A percentile compares a stretch with the other conserved stretches of the same genome.
These are phyloP conservation scores for Dendroctonus valens DNA, from an alignment of 1,140 invertebrate genomes.

Conservation along the genomic window DNA sequence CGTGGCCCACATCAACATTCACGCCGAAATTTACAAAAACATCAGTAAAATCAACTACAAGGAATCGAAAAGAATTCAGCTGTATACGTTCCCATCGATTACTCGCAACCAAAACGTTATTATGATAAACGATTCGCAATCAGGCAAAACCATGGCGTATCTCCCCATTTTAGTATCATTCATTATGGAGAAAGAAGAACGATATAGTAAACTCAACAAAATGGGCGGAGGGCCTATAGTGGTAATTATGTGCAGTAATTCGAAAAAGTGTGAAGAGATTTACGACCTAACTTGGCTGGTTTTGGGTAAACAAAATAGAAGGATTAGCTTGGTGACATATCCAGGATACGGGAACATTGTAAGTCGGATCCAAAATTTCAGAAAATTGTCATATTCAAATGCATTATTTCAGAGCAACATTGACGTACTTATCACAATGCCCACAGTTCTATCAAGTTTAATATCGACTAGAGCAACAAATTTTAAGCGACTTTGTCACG, in stretches of 20 bases:
- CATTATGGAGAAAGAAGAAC: conserved; percentile 45
- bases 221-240: conserved; percentile 39
- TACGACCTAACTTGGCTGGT: conserved; percentile 35
- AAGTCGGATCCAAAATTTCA: conserved; percentile 13
- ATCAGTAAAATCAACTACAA: conserved; percentile 35
- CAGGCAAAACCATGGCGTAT: conserved; percentile 57
- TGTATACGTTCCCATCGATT: conserved; percentile 53
- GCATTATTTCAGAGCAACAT: conserved; percentile 32
- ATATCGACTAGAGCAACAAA: conserved; percentile 37
- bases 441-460: conserved; percentile 31
- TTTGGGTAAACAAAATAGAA: conserved; percentile 25
- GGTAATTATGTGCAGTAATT: conserved; percentile 38
- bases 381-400: not conserved
- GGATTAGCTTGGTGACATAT: conserved; percentile 33
- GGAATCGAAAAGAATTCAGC: conserved; percentile 48
- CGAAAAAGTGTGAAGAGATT: conserved; percentile 39
- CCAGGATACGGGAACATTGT: conserved; percentile 36
- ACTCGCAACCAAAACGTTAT: conserved; percentile 52
- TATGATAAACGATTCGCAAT: conserved; percentile 49
- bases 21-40: conserved; percentile 33
- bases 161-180: conserved; percentile 52
- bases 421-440: conserved; percentile 44
- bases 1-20: conserved; percentile 35
- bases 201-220: conserved; percentile 27
- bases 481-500: conserved; percentile 44